phyloP scores from a whole-genome alignment of 2,113 vertebrate species.

The Eonycteris spelaea region DNA sequence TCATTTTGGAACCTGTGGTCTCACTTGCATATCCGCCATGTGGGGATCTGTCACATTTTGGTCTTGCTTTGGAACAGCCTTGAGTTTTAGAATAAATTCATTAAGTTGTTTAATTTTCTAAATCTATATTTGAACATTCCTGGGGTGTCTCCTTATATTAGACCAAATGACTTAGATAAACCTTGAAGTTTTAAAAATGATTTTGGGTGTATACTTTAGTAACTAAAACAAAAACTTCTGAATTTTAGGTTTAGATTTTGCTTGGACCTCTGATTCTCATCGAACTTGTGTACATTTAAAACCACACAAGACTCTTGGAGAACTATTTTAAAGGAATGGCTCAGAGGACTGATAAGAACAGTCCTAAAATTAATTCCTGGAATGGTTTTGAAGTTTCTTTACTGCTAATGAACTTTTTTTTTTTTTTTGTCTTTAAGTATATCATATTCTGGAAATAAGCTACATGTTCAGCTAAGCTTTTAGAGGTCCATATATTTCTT shows the following conservation, averaged over 20 bases:
- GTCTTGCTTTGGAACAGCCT: background rate
- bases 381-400: background rate
- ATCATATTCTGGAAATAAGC: background rate
- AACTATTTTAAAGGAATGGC: background rate
- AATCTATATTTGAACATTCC: background rate
- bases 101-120: background rate
- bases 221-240: background rate
- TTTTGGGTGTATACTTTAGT: background rate
- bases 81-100: background rate
- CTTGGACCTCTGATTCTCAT: background rate
- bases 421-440: background rate
- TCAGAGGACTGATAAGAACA: background rate
- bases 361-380: conserved; percentile 18
- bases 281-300: background rate
- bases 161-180: background rate
- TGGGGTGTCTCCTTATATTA: background rate
- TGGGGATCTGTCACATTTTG: background rate
- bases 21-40: background rate
- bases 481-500: background rate
- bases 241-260: background rate
- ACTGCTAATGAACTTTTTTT: background rate
- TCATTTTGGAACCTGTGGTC: background rate
- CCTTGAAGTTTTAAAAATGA: background rate
- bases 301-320: background rate
- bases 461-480: background rate